Evolutionary conservation across 1,140 invertebrate species (phyloP).

Genomic region (Trachelipus rathkii): DNA sequence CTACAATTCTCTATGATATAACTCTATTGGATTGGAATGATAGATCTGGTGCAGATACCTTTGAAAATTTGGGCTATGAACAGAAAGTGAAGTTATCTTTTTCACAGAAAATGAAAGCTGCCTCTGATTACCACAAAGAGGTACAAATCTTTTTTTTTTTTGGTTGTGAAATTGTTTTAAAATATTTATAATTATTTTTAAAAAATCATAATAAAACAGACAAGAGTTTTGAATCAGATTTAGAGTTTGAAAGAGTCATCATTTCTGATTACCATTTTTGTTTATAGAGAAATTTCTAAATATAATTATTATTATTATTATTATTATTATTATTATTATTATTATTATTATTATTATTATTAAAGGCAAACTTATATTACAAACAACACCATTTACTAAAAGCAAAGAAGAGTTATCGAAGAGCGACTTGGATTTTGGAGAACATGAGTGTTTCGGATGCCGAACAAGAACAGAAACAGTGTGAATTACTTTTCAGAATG

Average conservation of each 20-base stretch:
- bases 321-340: neutral
- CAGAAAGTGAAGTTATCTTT: constrained; percentile 30
- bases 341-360: neutral
- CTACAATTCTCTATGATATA: constrained; percentile 42
- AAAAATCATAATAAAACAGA: no score
- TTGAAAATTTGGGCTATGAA: constrained; percentile 31
- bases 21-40: constrained; percentile 32
- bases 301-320: no score
- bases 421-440: constrained; percentile 21
- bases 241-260: no score
- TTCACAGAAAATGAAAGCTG: constrained; percentile 34
- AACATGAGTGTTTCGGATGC: neutral
- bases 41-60: constrained; percentile 32
- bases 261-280: no score
- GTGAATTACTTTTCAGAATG: constrained; percentile 4
- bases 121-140: constrained; percentile 33
- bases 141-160: neutral
- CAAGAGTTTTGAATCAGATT: no score
- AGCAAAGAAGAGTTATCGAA: neutral
- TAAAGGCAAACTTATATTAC: constrained; percentile 12
- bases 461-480: neutral
- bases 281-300: no score
- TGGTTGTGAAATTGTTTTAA: no score
- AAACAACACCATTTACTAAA: neutral
- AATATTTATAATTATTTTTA: no score